Evolutionary conservation across 2,888 invertebrate genomes (phyloP), one percentile per base, ranked within the genome.

Genomic region (Andrena bucephala): DNA sequence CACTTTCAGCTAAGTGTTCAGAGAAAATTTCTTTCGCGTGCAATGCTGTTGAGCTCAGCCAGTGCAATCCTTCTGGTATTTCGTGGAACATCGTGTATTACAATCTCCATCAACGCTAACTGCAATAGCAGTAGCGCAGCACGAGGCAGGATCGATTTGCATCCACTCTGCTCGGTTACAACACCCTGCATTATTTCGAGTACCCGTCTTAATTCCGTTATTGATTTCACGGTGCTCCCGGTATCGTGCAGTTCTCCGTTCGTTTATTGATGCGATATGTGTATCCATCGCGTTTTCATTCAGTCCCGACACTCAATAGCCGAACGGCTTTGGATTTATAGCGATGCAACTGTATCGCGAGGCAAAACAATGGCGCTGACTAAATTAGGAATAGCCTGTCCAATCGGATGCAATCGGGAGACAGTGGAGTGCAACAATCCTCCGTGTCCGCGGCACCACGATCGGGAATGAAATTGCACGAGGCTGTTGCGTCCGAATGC

Each of bases 391-490:
- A 67, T 24, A 27, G 57, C 48, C 24, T 63, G 29, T 29, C n/a
- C 42, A 42, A 0, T 2, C 29, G 16, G 16, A 27, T 48, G 48
- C 52, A 42, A 70, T 75, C 50, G 36, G 42, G 13, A 31, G 60
- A 63, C 13, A 52, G 48, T 27, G 63, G 60, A 52, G 42, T 59
- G 70, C 65, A 76, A 75, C 52, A 80, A 80, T 75, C 54, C 29
- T 2, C 2, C 8, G 50, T 10, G 59, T 31, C 20, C 20, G 8
- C 36, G 20, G 54, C 54, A 20, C n/a, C 36, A 20, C 50, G 27
- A 66, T 48, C 31, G 29, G 50, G 42, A 79, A 20, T 74, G 16
- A 2, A 60, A 69, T 4, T 29, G 8, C 52, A 10, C 36, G 33
- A 2, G 24, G 1, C n/a, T 16, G 66, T 48, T 24, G 36, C 10